A percentile compares a stretch with the other conserved stretches of the same genome.
Conservation (phyloP, 2,113 vertebrate genomes). For the Embiotoca jacksoni region DNA sequence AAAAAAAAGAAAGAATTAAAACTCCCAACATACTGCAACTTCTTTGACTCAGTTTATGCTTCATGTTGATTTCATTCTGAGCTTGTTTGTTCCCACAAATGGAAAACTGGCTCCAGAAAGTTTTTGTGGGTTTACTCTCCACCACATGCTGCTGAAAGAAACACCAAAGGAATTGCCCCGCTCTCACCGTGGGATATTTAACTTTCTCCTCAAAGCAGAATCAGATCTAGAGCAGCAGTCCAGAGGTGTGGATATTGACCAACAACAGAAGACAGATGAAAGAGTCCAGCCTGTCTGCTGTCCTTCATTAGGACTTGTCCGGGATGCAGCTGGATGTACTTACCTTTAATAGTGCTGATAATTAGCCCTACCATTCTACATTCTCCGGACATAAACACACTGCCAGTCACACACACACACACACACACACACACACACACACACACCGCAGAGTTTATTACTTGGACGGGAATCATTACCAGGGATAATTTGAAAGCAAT, state of each 20-base stretch:
- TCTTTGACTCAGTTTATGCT: too few relatives aligned
- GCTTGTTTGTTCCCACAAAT: too few relatives aligned
- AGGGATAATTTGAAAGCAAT: conserved; percentile 87
- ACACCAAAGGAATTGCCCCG: conserved; percentile 20
- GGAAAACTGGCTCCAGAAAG: too few relatives aligned
- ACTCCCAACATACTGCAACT: too few relatives aligned
- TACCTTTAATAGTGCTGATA: conserved; percentile 86
- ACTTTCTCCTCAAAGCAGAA: conserved; percentile 33
- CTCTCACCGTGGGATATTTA: conserved; percentile 25
- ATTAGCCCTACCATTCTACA: conserved; percentile 83
- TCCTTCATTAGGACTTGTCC: conserved; percentile 80
- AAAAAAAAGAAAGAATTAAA: too few relatives aligned
- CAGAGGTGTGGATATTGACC: conserved; percentile 71
- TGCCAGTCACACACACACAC: conserved; percentile 67
- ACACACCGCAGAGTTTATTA: conserved; percentile 72
- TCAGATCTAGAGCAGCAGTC: conserved; percentile 27
- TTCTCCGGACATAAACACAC: conserved; percentile 84
- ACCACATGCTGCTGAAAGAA: background rate
- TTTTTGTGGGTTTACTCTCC: background rate
- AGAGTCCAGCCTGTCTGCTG: conserved; percentile 78
- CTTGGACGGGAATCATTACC: conserved; percentile 84
- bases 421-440: conserved; percentile 29
- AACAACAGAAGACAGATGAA: conserved; percentile 81
- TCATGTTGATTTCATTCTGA: too few relatives aligned
- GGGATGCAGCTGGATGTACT: conserved; percentile 84